phyloP scores from a whole-genome alignment of 2,113 vertebrate genomes.

The Pangasianodon hypophthalmus region DNA sequence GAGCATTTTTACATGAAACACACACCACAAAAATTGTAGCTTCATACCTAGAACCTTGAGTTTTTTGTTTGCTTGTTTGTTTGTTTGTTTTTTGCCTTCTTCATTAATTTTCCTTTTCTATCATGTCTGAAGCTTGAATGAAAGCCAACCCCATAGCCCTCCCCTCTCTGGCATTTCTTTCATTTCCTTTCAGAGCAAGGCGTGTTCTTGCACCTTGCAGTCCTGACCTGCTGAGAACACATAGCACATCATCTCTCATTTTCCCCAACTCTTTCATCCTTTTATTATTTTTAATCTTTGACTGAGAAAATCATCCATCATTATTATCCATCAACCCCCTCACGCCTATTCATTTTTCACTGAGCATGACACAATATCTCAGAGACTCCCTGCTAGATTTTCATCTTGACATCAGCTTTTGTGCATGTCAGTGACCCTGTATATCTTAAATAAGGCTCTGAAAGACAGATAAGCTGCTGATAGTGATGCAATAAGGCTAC shows the following conservation, averaged over 20 bases:
- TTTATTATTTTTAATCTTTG: conserved; percentile 27
- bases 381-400: not conserved
- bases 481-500: not conserved
- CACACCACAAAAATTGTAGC: conserved; percentile 53
- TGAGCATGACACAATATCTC: conserved; percentile 31
- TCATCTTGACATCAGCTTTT: conserved; percentile 27
- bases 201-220: conserved; percentile 54
- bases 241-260: not conserved
- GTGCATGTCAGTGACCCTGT: not conserved
- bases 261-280: not conserved
- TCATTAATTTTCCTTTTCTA: conserved; percentile 51
- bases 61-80: not conserved
- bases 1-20: not conserved
- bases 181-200: conserved; percentile 48
- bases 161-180: conserved; percentile 42
- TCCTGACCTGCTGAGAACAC: conserved; percentile 6
- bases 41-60: conserved; percentile 59
- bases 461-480: conserved; percentile 5
- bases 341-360: not conserved
- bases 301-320: conserved; percentile 15
- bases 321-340: conserved; percentile 22
- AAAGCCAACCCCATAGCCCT: not conserved
- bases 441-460: conserved; percentile 8
- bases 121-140: conserved; percentile 62
- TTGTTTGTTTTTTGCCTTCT: conserved; percentile 20